These are phyloP conservation scores for Chaunax sp. DNA, from an alignment of 2,797 vertebrate species.

Conservation along the genomic window DNA sequence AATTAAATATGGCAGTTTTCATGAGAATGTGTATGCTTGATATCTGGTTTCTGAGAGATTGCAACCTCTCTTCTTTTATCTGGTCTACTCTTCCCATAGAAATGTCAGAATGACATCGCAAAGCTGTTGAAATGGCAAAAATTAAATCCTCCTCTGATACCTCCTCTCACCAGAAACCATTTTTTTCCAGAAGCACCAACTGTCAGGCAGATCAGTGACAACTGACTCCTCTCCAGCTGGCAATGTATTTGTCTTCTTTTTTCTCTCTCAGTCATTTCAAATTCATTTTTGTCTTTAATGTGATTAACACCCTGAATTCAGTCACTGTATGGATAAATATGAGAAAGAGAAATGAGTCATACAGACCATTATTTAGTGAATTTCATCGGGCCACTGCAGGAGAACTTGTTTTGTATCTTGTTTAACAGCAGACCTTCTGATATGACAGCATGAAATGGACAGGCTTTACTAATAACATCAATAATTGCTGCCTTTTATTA, in stretches of 20 bases:
- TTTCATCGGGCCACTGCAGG: neutral
- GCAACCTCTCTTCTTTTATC: conserved; percentile 20
- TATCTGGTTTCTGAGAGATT: too few species aligned
- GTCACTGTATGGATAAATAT: conserved; percentile 8
- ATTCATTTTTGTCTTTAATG: conserved; percentile 36
- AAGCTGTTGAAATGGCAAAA: conserved; percentile 59
- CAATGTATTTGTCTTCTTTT: neutral
- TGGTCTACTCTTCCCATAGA: conserved; percentile 32
- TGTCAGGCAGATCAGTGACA: conserved; percentile 60
- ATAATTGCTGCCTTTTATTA: conserved; percentile 21
- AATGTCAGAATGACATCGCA: conserved; percentile 52
- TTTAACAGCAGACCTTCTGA: too few species aligned
- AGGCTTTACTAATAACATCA: conserved; percentile 35
- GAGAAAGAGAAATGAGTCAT: neutral
- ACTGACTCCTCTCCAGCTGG: conserved; percentile 60
- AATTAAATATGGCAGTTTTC: too few species aligned
- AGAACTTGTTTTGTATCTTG: too few species aligned
- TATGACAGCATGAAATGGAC: too few species aligned
- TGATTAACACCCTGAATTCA: conserved; percentile 33
- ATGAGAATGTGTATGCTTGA: too few species aligned
- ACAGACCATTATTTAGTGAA: conserved; percentile 2
- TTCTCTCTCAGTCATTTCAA: conserved; percentile 28
- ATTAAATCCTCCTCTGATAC: conserved; percentile 38
- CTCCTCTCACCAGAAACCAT: conserved; percentile 39
- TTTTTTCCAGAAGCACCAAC: conserved; percentile 52